A percentile compares a stretch with the other conserved stretches of the same genome.
phyloP scores from a whole-genome alignment of 2,113 vertebrate species.

The Malurus cyaneus region DNA sequence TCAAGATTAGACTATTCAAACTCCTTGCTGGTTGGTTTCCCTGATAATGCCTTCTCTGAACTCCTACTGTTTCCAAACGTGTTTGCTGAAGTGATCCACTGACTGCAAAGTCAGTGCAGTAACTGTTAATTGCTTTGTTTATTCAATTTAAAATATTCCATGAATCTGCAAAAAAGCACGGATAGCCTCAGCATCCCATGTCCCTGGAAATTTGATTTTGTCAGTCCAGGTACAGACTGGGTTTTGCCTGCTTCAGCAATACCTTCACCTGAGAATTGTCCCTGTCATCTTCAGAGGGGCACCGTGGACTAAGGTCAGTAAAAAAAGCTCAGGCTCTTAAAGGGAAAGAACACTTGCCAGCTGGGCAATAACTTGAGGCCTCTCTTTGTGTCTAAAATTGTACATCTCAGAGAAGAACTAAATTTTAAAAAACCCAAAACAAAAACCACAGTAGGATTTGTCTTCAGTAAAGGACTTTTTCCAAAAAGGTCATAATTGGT shows the following conservation, averaged over 20 bases:
- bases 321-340: neutral
- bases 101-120: neutral
- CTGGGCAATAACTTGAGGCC: rapidly evolving
- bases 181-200: neutral
- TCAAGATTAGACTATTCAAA: conserved; percentile 34
- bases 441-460: neutral
- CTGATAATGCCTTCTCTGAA: conserved; percentile 17
- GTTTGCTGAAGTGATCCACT: neutral
- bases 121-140: neutral
- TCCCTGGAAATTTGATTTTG: neutral
- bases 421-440: neutral
- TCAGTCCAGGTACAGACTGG: neutral
- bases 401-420: neutral
- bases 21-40: conserved; percentile 6
- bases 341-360: neutral
- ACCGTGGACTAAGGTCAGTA: neutral
- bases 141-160: neutral
- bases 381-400: neutral
- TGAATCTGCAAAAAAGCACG: neutral
- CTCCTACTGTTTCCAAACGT: neutral
- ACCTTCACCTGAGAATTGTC: neutral
- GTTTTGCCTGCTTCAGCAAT: neutral
- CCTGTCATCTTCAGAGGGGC: neutral
- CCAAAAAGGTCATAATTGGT: neutral
- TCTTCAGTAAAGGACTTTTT: neutral